Evolutionary conservation across 1,140 invertebrate genomes (phyloP).

Genomic region (Cotesia chilonis): DNA sequence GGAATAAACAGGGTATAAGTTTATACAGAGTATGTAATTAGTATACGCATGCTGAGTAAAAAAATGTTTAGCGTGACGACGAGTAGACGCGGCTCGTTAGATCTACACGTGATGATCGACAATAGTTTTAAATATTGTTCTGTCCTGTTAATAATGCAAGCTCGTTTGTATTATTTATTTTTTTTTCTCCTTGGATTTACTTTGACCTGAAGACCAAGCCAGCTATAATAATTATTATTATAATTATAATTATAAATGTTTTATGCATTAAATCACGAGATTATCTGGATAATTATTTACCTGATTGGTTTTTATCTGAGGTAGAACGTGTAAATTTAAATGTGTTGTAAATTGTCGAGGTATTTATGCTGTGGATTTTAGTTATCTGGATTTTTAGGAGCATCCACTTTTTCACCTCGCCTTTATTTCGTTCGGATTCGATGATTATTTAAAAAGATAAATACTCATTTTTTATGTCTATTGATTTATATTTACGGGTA

Average conservation of each 20-base stretch:
- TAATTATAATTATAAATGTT: background rate
- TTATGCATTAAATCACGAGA: constrained; percentile 2
- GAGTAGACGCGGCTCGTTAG: constrained; percentile 7
- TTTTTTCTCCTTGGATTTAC: too few species aligned
- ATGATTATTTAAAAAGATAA: too few species aligned
- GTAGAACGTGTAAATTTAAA: background rate
- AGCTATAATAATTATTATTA: too few species aligned
- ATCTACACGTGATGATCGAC: constrained; percentile 10
- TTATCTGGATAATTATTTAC: constrained; percentile 15
- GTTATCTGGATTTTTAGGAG: too few species aligned
- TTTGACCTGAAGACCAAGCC: too few species aligned
- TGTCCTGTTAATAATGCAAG: background rate
- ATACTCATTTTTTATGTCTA: too few species aligned
- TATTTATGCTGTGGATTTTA: too few species aligned
- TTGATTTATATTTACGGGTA: too few species aligned
- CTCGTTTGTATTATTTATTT: too few species aligned
- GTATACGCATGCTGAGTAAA: constrained; percentile 18
- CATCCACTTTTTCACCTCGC: too few species aligned
- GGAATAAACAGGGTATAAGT: too few species aligned
- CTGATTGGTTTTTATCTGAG: background rate
- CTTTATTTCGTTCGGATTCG: too few species aligned
- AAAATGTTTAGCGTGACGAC: constrained; percentile 12
- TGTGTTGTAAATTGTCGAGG: background rate
- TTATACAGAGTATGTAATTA: constrained; percentile 22
- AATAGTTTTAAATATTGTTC: background rate